Evolutionary conservation across 2,113 vertebrate genomes (phyloP).

Genomic region (Platycercus adscitus): DNA sequence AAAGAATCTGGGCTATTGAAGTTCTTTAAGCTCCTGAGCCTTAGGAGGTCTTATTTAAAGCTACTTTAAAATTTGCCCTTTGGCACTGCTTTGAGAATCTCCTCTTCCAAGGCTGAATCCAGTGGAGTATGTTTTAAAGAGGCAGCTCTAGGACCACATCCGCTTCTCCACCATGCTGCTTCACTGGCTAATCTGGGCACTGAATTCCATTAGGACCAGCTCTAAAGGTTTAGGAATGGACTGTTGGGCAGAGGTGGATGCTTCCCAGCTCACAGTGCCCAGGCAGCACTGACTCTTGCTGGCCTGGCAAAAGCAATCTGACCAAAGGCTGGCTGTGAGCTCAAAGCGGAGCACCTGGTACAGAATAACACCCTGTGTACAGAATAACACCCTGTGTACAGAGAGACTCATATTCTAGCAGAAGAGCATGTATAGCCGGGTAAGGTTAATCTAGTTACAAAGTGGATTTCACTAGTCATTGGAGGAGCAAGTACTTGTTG

Average conservation of each 20-base stretch:
- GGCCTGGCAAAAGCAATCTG: background rate
- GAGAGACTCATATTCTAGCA: background rate
- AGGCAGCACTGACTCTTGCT: background rate
- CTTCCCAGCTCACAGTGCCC: background rate
- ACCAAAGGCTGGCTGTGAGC: background rate
- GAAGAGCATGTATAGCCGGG: background rate
- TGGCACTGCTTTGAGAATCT: constrained; percentile 59
- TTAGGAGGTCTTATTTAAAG: constrained; percentile 70
- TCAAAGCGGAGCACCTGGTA: background rate
- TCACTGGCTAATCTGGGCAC: background rate
- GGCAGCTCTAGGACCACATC: background rate
- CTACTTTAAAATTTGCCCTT: constrained; percentile 73
- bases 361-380: background rate
- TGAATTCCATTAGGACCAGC: background rate
- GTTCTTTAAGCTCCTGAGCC: constrained; percentile 60
- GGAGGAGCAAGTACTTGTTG: background rate
- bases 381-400: accelerated
- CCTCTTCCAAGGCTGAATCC: background rate
- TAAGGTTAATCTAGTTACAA: background rate
- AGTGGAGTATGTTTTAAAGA: constrained; percentile 9
- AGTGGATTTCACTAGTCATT: background rate
- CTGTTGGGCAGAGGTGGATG: accelerated
- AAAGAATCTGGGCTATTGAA: constrained; percentile 30
- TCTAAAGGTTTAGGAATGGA: background rate
- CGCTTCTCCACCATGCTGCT: background rate